Conservation (phyloP, 1,140 invertebrate species). For the Lineus longissimus region DNA sequence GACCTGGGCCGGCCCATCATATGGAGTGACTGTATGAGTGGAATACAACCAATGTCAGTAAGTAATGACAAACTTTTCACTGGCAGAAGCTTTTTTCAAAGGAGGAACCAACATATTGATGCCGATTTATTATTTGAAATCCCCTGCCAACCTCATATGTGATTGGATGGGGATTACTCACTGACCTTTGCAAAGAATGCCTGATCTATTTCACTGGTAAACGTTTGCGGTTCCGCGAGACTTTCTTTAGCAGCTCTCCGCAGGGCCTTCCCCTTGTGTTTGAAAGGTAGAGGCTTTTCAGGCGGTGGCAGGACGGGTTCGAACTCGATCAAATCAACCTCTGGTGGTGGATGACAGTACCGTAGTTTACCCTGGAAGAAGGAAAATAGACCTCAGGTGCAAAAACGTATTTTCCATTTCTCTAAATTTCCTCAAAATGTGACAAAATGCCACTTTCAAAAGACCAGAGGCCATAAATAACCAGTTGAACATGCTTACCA, state of each 20-base stretch:
- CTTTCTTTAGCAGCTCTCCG: background rate
- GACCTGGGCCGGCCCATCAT: no score
- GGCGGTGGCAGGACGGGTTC: constrained; percentile 59
- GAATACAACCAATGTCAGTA: no score
- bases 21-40: no score
- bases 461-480: no score
- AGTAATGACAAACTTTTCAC: no score
- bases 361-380: constrained; percentile 67
- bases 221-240: background rate
- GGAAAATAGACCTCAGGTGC: background rate
- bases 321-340: constrained; percentile 64
- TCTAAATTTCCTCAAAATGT: background rate
- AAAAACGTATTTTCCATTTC: background rate
- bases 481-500: no score
- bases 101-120: background rate
- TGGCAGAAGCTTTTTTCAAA: background rate
- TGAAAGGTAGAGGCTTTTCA: constrained; percentile 30
- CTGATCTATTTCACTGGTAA: constrained; percentile 35
- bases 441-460: no score
- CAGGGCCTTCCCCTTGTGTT: constrained; percentile 8
- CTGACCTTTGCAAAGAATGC: constrained; percentile 56
- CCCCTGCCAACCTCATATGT: constrained; percentile 51
- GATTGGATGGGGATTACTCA: constrained; percentile 31
- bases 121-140: background rate
- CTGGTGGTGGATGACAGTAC: constrained; percentile 81